Percentiles rank a stretch among this genome's conserved stretches.
Evolutionary conservation across 2,113 vertebrate species (phyloP).

Genomic region (Lepisosteus oculatus): DNA sequence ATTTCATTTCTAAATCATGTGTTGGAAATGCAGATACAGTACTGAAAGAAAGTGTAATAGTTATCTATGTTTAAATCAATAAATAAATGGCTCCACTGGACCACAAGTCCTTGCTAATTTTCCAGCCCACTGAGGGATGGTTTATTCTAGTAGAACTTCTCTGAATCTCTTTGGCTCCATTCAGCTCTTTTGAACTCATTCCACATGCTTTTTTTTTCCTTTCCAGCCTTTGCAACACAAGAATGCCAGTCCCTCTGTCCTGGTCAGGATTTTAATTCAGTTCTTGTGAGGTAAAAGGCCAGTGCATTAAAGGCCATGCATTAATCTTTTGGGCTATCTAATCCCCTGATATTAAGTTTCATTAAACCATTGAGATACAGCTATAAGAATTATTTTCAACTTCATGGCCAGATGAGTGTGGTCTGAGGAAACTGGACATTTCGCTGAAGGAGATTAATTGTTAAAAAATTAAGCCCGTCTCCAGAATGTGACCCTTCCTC

Average conservation of each 20-base stretch:
- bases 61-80: slow-evolving; percentile 48
- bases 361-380: slow-evolving; percentile 22
- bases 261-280: slow-evolving; percentile 17
- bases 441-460: slow-evolving; percentile 62
- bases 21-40: slow-evolving; percentile 41
- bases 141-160: slow-evolving; percentile 38
- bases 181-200: slow-evolving; percentile 1
- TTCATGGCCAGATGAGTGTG: slow-evolving; percentile 25
- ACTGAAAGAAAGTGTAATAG: slow-evolving; percentile 30
- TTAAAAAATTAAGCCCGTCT: slow-evolving; percentile 64
- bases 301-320: slow-evolving; percentile 31
- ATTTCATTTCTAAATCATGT: slow-evolving; percentile 38
- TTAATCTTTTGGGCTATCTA: slow-evolving; percentile 32
- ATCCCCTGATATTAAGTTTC: slow-evolving; percentile 39
- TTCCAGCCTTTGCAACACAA: neutral
- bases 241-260: slow-evolving; percentile 1
- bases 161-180: slow-evolving; percentile 19
- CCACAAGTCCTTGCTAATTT: slow-evolving; percentile 50
- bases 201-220: slow-evolving; percentile 5
- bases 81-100: slow-evolving; percentile 43
- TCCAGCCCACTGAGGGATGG: slow-evolving; percentile 52
- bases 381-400: slow-evolving; percentile 28
- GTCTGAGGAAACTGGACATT: slow-evolving; percentile 20
- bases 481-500: slow-evolving; percentile 49
- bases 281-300: slow-evolving; percentile 29